A percentile compares a stretch with the other conserved stretches of the same genome.
These are phyloP conservation scores for Marmota flaviventris DNA, from an alignment of 2,113 vertebrate species.

Conservation along the genomic window DNA sequence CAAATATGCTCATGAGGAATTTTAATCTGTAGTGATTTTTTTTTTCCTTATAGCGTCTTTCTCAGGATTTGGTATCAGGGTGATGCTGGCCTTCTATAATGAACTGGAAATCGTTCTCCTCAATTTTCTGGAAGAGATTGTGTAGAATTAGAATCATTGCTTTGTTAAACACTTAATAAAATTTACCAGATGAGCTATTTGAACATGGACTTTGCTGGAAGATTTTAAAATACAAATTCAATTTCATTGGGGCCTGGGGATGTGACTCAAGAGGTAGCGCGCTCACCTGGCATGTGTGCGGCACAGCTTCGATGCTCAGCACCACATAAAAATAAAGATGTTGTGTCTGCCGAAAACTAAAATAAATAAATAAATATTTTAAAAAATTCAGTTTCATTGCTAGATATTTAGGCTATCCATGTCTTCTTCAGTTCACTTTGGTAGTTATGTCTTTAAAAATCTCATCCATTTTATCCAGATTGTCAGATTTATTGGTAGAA, in stretches of 20 bases:
- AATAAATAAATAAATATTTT: no score
- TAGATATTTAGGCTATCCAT: neutral
- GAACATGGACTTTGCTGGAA: neutral
- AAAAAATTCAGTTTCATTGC: neutral
- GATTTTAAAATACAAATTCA: neutral
- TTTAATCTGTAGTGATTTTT: neutral
- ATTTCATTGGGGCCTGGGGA: neutral
- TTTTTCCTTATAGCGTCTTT: neutral
- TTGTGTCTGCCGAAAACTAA: no score
- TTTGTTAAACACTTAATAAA: neutral
- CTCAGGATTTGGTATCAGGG: neutral
- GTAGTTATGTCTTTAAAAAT: neutral
- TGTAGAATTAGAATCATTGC: neutral
- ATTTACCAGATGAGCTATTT: neutral
- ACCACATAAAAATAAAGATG: no score
- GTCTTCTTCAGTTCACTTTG: neutral
- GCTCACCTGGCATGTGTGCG: no score
- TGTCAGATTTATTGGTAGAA: neutral
- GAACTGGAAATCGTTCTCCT: neutral
- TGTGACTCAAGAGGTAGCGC: no score
- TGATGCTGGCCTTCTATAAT: neutral
- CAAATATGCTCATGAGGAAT: neutral
- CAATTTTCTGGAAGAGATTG: neutral
- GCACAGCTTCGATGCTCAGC: no score
- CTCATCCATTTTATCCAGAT: neutral